phyloP scores from a whole-genome alignment of 2,113 vertebrate species.

The Trematocara nigrifrons region DNA sequence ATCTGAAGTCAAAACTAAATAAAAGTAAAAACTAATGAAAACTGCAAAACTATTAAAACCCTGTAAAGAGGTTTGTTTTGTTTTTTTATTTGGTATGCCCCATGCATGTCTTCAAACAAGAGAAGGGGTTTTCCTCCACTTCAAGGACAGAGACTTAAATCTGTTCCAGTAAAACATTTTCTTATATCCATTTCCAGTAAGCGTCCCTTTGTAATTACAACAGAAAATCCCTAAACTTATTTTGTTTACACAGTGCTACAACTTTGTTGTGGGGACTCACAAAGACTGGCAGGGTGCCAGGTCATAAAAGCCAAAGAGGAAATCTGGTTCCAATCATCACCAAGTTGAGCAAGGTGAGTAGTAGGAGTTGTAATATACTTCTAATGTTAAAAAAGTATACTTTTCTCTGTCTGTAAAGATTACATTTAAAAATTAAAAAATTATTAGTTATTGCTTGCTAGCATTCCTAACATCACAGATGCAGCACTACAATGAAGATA shows the following conservation, averaged over 20 bases:
- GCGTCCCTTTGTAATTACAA: not conserved
- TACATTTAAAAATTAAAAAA: not conserved
- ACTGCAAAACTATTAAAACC: no score
- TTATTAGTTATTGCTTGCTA: slow-evolving; percentile 26
- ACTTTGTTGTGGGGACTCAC: not conserved
- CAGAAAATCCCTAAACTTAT: not conserved
- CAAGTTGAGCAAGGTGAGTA: slow-evolving; percentile 82
- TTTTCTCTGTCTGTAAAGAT: not conserved
- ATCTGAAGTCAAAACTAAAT: no score
- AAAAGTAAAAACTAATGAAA: no score
- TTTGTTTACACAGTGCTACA: not conserved
- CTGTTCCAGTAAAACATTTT: not conserved
- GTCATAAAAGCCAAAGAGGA: slow-evolving; percentile 72
- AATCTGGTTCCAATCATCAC: slow-evolving; percentile 81
- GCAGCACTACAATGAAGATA: slow-evolving; percentile 72
- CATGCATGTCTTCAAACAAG: not conserved
- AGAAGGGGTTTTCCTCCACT: not conserved
- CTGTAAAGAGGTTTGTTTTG: no score
- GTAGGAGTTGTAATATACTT: not conserved
- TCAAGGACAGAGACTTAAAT: not conserved
- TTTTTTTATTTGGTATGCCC: not conserved
- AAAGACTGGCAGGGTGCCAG: slow-evolving; percentile 78
- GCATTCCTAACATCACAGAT: slow-evolving; percentile 85
- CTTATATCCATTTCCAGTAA: not conserved
- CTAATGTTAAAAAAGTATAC: not conserved